A percentile compares a stretch with the other conserved stretches of the same genome.
Evolutionary conservation across 2,888 invertebrate genomes (phyloP).

Genomic region (Luperina testacea): DNA sequence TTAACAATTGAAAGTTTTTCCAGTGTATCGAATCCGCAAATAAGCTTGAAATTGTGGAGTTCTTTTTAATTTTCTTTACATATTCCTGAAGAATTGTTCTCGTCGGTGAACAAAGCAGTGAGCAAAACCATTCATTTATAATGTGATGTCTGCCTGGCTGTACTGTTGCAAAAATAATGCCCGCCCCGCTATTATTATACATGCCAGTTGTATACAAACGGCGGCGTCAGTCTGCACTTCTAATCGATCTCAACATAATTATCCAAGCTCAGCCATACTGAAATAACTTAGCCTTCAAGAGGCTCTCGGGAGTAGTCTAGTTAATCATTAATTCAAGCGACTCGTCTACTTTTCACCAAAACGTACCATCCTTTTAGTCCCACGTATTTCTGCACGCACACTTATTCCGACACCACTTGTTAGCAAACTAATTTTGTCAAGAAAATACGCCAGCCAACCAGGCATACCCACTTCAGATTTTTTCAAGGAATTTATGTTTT

Average conservation of each 20-base stretch:
- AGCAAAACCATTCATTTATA: conserved; percentile 9
- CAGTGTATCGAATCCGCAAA: conserved; percentile 2
- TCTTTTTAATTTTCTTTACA: not conserved
- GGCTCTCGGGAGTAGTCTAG: conserved; percentile 29
- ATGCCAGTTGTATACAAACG: not conserved
- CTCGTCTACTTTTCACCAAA: conserved; percentile 61
- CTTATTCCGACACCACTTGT: conserved; percentile 35
- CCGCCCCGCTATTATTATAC: not conserved
- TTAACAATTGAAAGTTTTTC: conserved; percentile 8
- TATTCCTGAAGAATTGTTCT: conserved; percentile 11
- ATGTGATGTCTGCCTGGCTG: conserved; percentile 1
- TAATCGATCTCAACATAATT: conserved; percentile 30
- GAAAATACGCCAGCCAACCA: conserved; percentile 21
- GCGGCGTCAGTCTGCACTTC: conserved; percentile 11
- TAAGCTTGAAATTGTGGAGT: not conserved
- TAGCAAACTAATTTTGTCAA: conserved; percentile 46
- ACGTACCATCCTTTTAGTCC: conserved; percentile 52
- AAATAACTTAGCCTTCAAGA: conserved; percentile 48
- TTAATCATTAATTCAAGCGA: conserved; percentile 64
- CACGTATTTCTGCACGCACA: conserved; percentile 44
- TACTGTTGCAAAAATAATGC: not conserved
- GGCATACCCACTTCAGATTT: conserved; percentile 39
- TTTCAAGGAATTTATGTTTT: conserved; percentile 35
- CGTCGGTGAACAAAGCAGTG: not conserved
- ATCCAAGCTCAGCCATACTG: conserved; percentile 11